Percentiles rank a stretch among this genome's conserved stretches.
Conservation (phyloP, 2,113 vertebrate species). For the Stegastes partitus region DNA sequence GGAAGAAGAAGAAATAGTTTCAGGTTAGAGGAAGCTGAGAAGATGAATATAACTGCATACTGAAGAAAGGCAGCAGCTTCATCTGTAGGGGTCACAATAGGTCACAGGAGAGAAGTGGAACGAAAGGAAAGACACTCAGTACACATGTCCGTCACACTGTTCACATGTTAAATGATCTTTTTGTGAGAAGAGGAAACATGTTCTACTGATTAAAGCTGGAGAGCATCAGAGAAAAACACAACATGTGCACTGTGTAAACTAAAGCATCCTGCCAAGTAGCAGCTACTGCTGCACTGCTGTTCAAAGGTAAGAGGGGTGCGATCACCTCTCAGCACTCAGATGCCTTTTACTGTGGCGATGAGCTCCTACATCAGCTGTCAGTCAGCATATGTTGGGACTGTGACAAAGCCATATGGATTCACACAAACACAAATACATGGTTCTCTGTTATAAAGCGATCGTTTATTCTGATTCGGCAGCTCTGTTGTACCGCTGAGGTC, state of each 20-base stretch:
- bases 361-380: constrained; percentile 46
- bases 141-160: constrained; percentile 25
- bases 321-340: constrained; percentile 39
- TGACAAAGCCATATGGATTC: constrained; percentile 15
- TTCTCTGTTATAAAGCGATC: constrained; percentile 22
- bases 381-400: constrained; percentile 12
- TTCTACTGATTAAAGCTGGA: constrained; percentile 51
- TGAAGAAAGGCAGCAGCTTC: constrained; percentile 7
- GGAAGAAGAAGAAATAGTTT: background rate
- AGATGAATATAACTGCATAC: background rate
- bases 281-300: constrained; percentile 19
- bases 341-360: constrained; percentile 8
- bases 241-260: constrained; percentile 24
- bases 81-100: constrained; percentile 21
- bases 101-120: constrained; percentile 12
- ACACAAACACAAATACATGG: background rate
- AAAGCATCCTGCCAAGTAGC: constrained; percentile 26
- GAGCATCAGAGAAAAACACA: constrained; percentile 15
- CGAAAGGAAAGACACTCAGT: constrained; percentile 27
- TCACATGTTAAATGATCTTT: constrained; percentile 13
- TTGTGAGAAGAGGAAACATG: constrained; percentile 31
- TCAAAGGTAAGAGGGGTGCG: constrained; percentile 17
- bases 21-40: background rate
- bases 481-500: constrained; percentile 26
- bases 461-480: constrained; percentile 55